Base-by-base conservation (phyloP, 2,797 vertebrate genomes). In the Acanthopagrus latus region DNA sequence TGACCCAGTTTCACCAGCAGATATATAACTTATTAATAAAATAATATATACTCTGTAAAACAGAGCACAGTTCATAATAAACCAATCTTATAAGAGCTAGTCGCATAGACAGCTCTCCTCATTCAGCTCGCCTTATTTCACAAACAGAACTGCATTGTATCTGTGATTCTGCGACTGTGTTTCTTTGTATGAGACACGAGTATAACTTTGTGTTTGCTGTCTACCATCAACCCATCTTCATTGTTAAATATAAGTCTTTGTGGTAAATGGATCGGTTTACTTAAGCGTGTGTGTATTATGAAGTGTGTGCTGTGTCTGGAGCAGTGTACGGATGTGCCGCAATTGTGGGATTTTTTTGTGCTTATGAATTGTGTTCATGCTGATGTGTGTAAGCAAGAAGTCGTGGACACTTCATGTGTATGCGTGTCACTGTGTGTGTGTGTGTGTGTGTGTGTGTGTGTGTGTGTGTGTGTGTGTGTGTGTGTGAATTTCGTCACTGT, bases 401-500 rank as follows among this genome's bases (percentile, higher is more conserved):
- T 69, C 8, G 16, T 41, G 20, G 41, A 56, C 16, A 50, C 33
- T 20, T n/a, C 48, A 5, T 64, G 13, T 50, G 13, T 54, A 50
- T 56, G 29, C 33, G 6, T 64, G 29, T 29, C 17, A 33, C 29
- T 50, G 16, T 50, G 18, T 17, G 27, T 27, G 27, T 27, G 27
- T 27, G 27, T 27, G 27, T 72, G 23, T 57, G 52, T 50, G 59
- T 48, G 43, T 60, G 50, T 60, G 75, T 66, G 62, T 77, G 52
- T 48, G 60, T 66, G 66, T 68, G 74, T 58, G 68, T 66, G 48
- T 75, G 23, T 62, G 57, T 50, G 48, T 57, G 46, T 58, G 60
- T 52, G 71, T 71, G 63, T 71, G 52, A 60, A 69, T 78, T 78
- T 50, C 27, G 23, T 86, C 74, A 68, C 70, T 81, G 62, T 81